A percentile compares a stretch with the other conserved stretches of the same genome.
These are phyloP conservation scores for Clinocottus analis DNA, from an alignment of 2,113 vertebrate genomes.

Conservation along the genomic window DNA sequence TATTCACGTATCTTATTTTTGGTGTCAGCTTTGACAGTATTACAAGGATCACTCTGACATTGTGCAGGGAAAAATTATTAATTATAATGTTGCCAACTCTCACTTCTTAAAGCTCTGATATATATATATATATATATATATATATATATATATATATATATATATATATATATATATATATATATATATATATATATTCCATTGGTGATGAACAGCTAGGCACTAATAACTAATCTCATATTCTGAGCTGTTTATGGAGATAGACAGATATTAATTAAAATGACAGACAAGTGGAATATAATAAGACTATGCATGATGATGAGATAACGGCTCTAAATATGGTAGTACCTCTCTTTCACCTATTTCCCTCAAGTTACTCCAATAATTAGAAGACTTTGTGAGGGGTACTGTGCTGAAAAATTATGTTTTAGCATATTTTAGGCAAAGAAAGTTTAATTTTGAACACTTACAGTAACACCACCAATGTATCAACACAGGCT, in stretches of 20 bases:
- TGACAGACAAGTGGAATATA: conserved; percentile 64
- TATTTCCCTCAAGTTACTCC: conserved; percentile 24
- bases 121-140: no score
- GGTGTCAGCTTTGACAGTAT: conserved; percentile 62
- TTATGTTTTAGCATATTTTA: not conserved
- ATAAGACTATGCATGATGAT: conserved; percentile 55
- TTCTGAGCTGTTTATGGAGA: conserved; percentile 56
- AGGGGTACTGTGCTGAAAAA: conserved; percentile 9
- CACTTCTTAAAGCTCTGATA: no score
- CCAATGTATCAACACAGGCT: not conserved
- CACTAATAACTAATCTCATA: conserved; percentile 70
- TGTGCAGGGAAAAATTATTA: conserved; percentile 67
- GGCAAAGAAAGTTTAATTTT: not conserved
- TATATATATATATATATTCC: no score
- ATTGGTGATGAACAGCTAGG: conserved; percentile 52
- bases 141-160: no score
- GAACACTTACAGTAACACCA: not conserved
- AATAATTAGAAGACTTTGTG: conserved; percentile 43
- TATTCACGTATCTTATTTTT: conserved; percentile 60
- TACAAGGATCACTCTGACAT: conserved; percentile 50
- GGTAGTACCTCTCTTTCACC: conserved; percentile 21
- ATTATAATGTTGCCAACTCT: conserved; percentile 69
- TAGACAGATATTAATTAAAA: conserved; percentile 65
- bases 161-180: no score
- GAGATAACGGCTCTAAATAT: conserved; percentile 32